Base-by-base conservation (phyloP, 1,140 invertebrate genomes). In the Druon quercuslanigerum region DNA sequence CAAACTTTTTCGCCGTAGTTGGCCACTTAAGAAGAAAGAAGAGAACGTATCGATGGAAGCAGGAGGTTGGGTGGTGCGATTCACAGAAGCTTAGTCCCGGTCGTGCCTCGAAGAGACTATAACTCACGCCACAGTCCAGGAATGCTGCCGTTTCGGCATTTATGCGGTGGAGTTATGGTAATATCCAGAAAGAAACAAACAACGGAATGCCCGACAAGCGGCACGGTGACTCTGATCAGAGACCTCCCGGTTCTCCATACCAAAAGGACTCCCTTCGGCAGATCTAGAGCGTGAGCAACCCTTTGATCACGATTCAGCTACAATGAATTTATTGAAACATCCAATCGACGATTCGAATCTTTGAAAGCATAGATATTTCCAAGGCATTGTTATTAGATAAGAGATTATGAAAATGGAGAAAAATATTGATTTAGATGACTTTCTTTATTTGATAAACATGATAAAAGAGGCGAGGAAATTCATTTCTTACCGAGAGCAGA, bases 101-200 rank as follows among this genome's bases (percentile, higher is more conserved):
- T 40, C 33, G 33, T 66, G 33, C 40, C 57, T 25, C 57, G 0
- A 33, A 20, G 12, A n/a, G 74, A 66, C 70, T 71, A 77, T 76
- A 79, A 79, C 71, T 79, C 78, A 76, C 71, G 20, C 50, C 54
- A 54, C 54, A 66, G 51, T 51, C 57, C 16, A 56, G 60, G 66
- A 75, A 75, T 54, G 19, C 73, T 50, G 46, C 46, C 33, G 57
- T 71, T 72, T 46, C 73, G 73, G 72, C 74, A 75, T 75, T 74
- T 76, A 71, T 74, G 14, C 51, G 79, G n/a, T 46, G 71, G 60
- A 74, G 75, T 77, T 79, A 79, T 80, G 79, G 75, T 80, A 80
- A 80, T 80, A 52, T 57, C n/a, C 20, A 73, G 50, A 50, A 76
- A 74, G 7, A 71, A 72, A 77, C 72, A 56, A 46, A 46, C 54